These are phyloP conservation scores for Coregonus sp. DNA, from an alignment of 2,797 vertebrate genomes.

Conservation along the genomic window DNA sequence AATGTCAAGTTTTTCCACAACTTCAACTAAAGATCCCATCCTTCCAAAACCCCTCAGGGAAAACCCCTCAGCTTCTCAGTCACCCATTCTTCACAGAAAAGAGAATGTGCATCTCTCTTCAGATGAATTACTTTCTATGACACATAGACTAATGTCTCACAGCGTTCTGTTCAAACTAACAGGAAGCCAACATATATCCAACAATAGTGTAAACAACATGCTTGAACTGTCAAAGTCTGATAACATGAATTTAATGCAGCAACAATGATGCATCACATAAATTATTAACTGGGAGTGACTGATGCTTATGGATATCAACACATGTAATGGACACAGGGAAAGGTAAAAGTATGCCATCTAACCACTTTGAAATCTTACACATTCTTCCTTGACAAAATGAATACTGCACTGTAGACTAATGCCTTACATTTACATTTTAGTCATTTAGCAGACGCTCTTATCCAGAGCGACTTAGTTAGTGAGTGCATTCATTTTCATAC, in stretches of 20 bases:
- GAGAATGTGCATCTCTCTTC: neutral
- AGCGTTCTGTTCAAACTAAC: neutral
- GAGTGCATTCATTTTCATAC: no score
- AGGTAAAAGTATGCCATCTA: no score
- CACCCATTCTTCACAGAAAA: neutral
- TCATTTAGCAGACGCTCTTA: no score
- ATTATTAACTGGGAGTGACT: no score
- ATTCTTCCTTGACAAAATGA: neutral
- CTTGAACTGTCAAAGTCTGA: neutral
- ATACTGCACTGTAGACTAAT: neutral
- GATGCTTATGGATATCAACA: no score
- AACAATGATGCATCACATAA: neutral
- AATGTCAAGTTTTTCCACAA: neutral
- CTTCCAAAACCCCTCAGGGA: neutral
- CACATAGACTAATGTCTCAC: neutral
- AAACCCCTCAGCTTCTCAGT: neutral
- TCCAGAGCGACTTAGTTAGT: no score
- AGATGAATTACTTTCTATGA: neutral
- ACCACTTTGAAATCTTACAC: no score
- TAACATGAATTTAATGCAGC: neutral
- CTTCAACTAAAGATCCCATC: neutral
- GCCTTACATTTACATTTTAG: neutral
- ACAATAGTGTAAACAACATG: neutral
- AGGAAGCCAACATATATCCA: neutral
- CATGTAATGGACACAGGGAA: no score